Base-by-base conservation (phyloP, 1,140 invertebrate species). In the Ceratitis capitata region DNA sequence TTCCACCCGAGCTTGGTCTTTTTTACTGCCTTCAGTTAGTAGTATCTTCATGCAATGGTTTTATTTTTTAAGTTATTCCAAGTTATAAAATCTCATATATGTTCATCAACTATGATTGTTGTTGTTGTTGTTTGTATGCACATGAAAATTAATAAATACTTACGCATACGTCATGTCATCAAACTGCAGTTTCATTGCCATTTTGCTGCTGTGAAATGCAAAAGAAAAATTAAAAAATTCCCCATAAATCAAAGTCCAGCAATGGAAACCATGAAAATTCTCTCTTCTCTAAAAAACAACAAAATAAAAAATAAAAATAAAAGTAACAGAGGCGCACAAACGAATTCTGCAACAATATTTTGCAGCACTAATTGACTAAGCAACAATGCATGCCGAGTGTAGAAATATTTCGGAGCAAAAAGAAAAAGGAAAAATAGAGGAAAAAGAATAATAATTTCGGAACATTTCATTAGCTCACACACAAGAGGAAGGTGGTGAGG, bases 291-390 rank as follows among this genome's bases (percentile, higher is more conserved):
- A 56, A 1, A 23, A 1, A 23, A n/a, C n/a, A n/a, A 19, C 16
- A 4, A 7, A 12, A n/a, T 0, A 7, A 3, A 5, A 64, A 23
- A 64, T 4, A 2, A 23, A 7, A 0, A 23, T 0, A 56, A 23
- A 6, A 42, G 16, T 42, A 23, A 14, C n/a, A 26, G 39, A 26
- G 19, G 26, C 3, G 16, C 39, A n/a, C 69, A 78, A 78, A 78
- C n/a, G n/a, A 45, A 78, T 78, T 78, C 32, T 42, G 35, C 32
- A 78, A 39, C 69, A 78, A 78, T 78, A 78, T 78, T 78, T 78
- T 23, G 69, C 69, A 45, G n/a, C 69, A 78, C 69, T 78, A 78
- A 78, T 78, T 78, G 42, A 78, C 69, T 78, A 45, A 45, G 69
- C 69, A 78, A 78, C 69, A 45, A 45, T 78, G 69, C 69, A 78